Conservation (phyloP, 2,888 invertebrate genomes). For the Euzetes globulus region DNA sequence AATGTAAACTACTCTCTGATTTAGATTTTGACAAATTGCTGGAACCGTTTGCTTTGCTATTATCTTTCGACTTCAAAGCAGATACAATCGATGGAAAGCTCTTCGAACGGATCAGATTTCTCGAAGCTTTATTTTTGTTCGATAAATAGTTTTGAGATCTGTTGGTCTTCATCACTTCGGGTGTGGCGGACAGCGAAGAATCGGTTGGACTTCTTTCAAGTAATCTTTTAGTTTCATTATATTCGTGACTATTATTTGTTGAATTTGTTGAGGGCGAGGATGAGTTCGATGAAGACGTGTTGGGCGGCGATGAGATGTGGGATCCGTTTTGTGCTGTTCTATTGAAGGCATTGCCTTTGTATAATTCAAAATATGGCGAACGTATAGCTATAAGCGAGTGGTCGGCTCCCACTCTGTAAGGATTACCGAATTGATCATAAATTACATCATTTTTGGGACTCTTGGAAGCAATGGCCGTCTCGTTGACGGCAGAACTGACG, state of each 20-base stretch:
- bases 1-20: slow-evolving; percentile 19
- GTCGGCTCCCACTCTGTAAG: slow-evolving; percentile 12
- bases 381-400: slow-evolving; percentile 14
- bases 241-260: slow-evolving; percentile 23
- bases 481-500: neutral
- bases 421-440: slow-evolving; percentile 16
- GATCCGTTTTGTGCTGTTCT: slow-evolving; percentile 24
- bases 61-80: neutral
- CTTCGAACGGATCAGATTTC: neutral
- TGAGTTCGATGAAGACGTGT: slow-evolving; percentile 25
- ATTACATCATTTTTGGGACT: slow-evolving; percentile 6
- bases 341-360: neutral
- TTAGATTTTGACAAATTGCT: neutral
- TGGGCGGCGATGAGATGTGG: slow-evolving; percentile 7
- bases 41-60: neutral
- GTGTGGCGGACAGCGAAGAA: slow-evolving; percentile 10
- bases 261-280: slow-evolving; percentile 26
- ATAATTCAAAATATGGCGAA: slow-evolving; percentile 24
- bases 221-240: slow-evolving; percentile 26
- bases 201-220: slow-evolving; percentile 17
- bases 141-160: slow-evolving; percentile 5
- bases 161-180: neutral
- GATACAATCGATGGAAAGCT: slow-evolving; percentile 6
- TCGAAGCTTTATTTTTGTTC: neutral
- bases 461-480: neutral